Evolutionary conservation across 2,797 vertebrate genomes (phyloP).

Genomic region (Poliocrania exsul): DNA sequence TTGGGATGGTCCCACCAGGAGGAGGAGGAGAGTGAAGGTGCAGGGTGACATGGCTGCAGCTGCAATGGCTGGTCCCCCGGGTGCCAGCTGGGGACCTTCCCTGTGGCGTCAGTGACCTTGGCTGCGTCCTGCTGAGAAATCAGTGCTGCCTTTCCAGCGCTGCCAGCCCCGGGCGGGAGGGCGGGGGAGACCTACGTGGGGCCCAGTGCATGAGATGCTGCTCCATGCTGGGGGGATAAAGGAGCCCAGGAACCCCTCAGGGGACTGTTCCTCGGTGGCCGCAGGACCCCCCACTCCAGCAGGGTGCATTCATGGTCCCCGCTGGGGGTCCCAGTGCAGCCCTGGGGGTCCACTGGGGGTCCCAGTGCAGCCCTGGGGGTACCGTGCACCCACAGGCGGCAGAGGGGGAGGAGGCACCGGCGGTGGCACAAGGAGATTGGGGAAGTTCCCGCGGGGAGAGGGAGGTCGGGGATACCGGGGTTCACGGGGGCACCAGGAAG

Average conservation of each 20-base stretch:
- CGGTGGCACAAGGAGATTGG: neutral
- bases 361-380: too few relatives aligned
- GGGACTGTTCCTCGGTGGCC: neutral
- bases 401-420: neutral
- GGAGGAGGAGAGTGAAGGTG: neutral
- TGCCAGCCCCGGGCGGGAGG: neutral
- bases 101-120: neutral
- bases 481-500: neutral
- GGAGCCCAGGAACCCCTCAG: neutral
- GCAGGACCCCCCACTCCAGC: neutral
- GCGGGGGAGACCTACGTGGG: fast-evolving
- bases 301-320: neutral
- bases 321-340: neutral
- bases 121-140: fast-evolving
- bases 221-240: neutral
- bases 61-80: neutral
- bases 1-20: neutral
- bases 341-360: too few relatives aligned
- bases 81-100: neutral
- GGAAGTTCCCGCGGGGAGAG: neutral
- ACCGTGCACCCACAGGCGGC: neutral
- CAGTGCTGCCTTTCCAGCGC: neutral
- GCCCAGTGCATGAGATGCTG: neutral
- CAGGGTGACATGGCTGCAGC: neutral
- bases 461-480: too few relatives aligned